A percentile compares a stretch with the other conserved stretches of the same genome.
These are phyloP conservation scores for Cancer borealis DNA, from an alignment of 2,888 invertebrate genomes.

Conservation along the genomic window DNA sequence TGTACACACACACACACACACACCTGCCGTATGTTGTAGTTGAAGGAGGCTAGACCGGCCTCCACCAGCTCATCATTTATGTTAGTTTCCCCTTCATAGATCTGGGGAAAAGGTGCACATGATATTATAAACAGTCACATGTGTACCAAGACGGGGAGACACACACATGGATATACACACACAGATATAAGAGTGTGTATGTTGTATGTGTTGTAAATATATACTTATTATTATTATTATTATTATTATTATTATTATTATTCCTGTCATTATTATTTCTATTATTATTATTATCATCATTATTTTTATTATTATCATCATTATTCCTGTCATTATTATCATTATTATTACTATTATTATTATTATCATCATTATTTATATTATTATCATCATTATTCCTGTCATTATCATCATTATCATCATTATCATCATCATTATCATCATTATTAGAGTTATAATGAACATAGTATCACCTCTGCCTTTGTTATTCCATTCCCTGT, in stretches of 20 bases:
- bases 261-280: constrained; percentile 18
- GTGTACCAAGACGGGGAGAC: neutral
- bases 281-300: too few relatives aligned
- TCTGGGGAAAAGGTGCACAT: neutral
- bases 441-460: neutral
- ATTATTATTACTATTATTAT: too few relatives aligned
- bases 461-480: neutral
- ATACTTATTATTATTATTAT: too few relatives aligned
- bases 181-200: too few relatives aligned
- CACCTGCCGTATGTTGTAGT: neutral
- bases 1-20: neutral
- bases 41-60: neutral
- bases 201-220: too few relatives aligned
- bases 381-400: too few relatives aligned
- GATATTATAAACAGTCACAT: neutral
- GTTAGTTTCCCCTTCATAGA: neutral
- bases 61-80: neutral
- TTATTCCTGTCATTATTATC: too few relatives aligned
- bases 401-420: too few relatives aligned
- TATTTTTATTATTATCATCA: too few relatives aligned
- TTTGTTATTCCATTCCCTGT: neutral
- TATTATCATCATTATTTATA: too few relatives aligned
- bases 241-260: constrained; percentile 14
- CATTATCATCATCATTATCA: too few relatives aligned
- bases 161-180: neutral